Conservation (phyloP, 2,797 vertebrate species). For the Adrianichthys oophorus region DNA sequence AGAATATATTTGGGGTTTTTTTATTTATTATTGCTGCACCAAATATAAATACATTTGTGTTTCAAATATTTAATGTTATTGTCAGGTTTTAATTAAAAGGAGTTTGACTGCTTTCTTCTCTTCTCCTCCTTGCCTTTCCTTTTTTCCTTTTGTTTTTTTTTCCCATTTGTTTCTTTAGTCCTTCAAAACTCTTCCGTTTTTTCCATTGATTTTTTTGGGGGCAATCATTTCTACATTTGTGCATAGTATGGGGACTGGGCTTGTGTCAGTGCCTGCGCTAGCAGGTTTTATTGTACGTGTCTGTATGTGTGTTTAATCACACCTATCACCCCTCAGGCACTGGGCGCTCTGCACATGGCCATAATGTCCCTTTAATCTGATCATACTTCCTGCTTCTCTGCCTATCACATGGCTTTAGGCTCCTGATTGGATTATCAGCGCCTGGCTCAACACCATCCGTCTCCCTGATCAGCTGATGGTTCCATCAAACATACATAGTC, state of each 20-base stretch:
- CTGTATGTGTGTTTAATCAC: constrained; percentile 28
- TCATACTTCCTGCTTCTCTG: constrained; percentile 93
- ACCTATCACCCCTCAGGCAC: constrained; percentile 79
- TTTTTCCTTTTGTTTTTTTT: neutral
- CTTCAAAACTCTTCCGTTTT: constrained; percentile 8
- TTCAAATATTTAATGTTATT: no score
- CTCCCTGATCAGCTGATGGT: constrained; percentile 78
- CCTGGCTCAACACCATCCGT: constrained; percentile 77
- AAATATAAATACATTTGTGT: no score
- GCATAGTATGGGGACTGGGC: constrained; percentile 13
- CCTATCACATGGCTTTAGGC: constrained; percentile 94
- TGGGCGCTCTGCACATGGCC: constrained; percentile 86
- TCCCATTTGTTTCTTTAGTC: constrained; percentile 9
- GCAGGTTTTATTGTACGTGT: constrained; percentile 47
- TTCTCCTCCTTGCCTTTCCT: no score
- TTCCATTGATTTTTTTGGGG: constrained; percentile 38
- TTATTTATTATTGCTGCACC: no score
- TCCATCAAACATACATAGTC: constrained; percentile 60
- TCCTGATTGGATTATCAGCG: constrained; percentile 86
- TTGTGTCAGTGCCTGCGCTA: constrained; percentile 40
- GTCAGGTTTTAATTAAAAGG: no score
- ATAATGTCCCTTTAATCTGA: constrained; percentile 96
- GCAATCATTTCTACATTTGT: constrained; percentile 45
- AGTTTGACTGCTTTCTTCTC: no score
- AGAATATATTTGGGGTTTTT: no score